These are phyloP conservation scores for Xanthia icteritia DNA, from an alignment of 2,888 invertebrate species.

Conservation along the genomic window DNA sequence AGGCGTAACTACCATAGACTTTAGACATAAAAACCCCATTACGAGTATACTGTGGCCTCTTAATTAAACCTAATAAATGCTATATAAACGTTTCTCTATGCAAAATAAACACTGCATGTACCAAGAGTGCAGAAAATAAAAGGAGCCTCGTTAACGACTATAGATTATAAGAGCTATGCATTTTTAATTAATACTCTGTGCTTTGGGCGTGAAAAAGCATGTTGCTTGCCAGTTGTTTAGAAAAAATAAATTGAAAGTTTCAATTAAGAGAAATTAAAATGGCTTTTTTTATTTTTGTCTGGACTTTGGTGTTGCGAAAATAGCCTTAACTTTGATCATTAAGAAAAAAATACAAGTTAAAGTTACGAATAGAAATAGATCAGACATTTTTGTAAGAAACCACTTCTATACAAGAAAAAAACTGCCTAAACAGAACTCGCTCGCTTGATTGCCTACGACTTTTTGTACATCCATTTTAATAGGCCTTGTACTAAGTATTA, in stretches of 20 bases:
- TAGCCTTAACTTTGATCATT: not conserved
- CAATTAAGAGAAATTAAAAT: constrained; percentile 36
- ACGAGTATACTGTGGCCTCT: constrained; percentile 38
- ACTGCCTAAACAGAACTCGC: constrained; percentile 7
- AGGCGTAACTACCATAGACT: constrained; percentile 17
- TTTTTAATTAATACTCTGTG: constrained; percentile 66
- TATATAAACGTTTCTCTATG: constrained; percentile 57
- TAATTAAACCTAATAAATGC: constrained; percentile 63
- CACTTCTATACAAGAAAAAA: constrained; percentile 9
- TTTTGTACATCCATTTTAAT: constrained; percentile 61
- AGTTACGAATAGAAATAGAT: not conserved
- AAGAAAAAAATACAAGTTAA: not conserved
- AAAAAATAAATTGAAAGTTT: constrained; percentile 50
- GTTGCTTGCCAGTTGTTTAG: constrained; percentile 30
- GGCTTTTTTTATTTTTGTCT: constrained; percentile 17
- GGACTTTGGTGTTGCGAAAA: not conserved
- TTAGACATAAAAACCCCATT: constrained; percentile 56
- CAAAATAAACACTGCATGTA: constrained; percentile 62
- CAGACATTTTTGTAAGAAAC: not conserved
- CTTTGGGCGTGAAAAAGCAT: constrained; percentile 62
- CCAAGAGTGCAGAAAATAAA: constrained; percentile 68
- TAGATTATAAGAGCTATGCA: constrained; percentile 67
- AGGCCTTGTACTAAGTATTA: constrained; percentile 55
- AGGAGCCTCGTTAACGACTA: constrained; percentile 63
- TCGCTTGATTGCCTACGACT: constrained; percentile 37